A percentile compares a stretch with the other conserved stretches of the same genome.
Evolutionary conservation across 2,888 invertebrate species (phyloP).

Genomic region (Diogma glabrata): DNA sequence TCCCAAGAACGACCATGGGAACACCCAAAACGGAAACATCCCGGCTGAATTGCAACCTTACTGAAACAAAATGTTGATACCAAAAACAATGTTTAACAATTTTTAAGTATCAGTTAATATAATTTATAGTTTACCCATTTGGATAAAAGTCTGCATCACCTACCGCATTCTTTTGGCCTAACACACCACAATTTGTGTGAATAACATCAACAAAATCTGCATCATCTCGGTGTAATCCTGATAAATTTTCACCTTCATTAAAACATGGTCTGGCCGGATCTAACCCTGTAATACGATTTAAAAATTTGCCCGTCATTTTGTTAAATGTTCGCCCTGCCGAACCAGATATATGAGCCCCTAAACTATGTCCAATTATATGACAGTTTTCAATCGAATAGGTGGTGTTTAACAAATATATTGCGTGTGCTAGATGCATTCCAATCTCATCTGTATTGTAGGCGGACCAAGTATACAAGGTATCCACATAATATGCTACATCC

Average conservation of each 20-base stretch:
- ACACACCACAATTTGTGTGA: conserved; percentile 14
- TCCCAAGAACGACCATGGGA: conserved; percentile 28
- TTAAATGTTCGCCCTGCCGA: conserved; percentile 16
- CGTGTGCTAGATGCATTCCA: conserved; percentile 27
- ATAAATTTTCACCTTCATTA: conserved; percentile 11
- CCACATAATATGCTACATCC: conserved; percentile 29
- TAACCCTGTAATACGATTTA: conserved; percentile 18
- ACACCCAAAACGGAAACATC: conserved; percentile 27
- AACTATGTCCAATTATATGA: conserved; percentile 28
- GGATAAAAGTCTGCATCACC: conserved; percentile 18
- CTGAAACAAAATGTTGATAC: too few species aligned
- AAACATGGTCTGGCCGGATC: conserved; percentile 20
- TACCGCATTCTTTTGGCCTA: conserved; percentile 13
- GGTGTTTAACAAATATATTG: conserved; percentile 26
- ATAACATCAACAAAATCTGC: conserved; percentile 18
- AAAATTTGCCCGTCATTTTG: conserved; percentile 13
- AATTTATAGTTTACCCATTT: too few species aligned
- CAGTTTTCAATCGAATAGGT: conserved; percentile 26
- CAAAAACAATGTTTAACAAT: too few species aligned
- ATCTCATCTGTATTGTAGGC: conserved; percentile 34
- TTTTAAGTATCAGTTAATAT: too few species aligned
- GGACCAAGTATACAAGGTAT: conserved; percentile 33
- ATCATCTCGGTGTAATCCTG: conserved; percentile 12
- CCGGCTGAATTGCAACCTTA: conserved; percentile 22
- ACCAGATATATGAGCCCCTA: conserved; percentile 18